Evolutionary conservation across 2,888 invertebrate genomes (phyloP).

Genomic region (Volucella bombylans): DNA sequence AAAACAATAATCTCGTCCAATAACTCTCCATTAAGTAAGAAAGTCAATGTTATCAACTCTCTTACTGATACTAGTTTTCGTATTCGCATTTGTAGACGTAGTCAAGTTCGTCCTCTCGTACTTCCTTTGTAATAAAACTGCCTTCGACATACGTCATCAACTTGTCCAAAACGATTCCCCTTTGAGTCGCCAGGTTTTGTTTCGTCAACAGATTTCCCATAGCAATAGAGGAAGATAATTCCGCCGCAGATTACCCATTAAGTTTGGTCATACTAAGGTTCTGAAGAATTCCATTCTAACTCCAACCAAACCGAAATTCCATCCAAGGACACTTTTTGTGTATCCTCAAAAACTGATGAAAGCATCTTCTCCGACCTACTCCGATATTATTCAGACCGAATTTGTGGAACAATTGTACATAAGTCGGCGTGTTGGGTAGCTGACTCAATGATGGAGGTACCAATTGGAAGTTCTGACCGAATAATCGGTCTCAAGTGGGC

Average conservation of each 20-base stretch:
- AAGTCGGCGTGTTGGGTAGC: background rate
- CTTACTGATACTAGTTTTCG: too few relatives aligned
- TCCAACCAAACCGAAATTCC: background rate
- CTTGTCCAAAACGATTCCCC: constrained; percentile 1
- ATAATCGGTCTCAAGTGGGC: constrained; percentile 35
- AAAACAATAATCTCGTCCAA: constrained; percentile 45
- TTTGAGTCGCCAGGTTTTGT: constrained; percentile 26
- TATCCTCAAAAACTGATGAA: constrained; percentile 10
- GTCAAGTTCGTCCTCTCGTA: background rate
- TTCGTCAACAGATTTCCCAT: constrained; percentile 41
- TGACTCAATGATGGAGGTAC: constrained; percentile 4
- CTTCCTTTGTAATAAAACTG: constrained; percentile 18
- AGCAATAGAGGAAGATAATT: constrained; percentile 12
- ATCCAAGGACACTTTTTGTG: constrained; percentile 10
- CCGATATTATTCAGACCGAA: background rate
- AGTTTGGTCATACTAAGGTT: background rate
- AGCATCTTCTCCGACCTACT: background rate
- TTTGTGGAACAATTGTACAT: background rate
- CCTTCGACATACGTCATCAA: constrained; percentile 6
- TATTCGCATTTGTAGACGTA: too few relatives aligned
- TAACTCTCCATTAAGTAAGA: constrained; percentile 25
- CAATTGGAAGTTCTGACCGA: constrained; percentile 31
- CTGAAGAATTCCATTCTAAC: background rate
- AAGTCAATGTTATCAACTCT: background rate
- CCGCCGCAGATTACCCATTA: constrained; percentile 31